Evolutionary conservation across 30 jellyfish, hydroid and myxozoan genomes (phyloP).

Genomic region (Aurelia coerulea): DNA sequence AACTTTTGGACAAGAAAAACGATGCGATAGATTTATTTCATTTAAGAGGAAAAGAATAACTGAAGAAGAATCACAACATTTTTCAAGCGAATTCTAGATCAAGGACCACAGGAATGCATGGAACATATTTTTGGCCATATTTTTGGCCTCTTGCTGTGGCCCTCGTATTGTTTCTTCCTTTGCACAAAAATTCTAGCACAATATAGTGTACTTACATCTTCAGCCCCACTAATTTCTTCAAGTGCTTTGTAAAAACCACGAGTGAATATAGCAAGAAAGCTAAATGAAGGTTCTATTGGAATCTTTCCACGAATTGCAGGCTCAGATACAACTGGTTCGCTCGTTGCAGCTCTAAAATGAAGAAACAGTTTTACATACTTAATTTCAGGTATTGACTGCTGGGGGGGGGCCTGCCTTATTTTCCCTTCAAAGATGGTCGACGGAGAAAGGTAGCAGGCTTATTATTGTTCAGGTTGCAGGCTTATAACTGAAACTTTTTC

Average conservation of each 20-base stretch:
- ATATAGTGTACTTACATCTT: slow-evolving; percentile 32
- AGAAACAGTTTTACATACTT: neutral
- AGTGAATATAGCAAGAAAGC: slow-evolving; percentile 79
- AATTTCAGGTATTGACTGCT: too few relatives aligned
- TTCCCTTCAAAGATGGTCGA: too few relatives aligned
- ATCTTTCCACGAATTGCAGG: slow-evolving; percentile 88
- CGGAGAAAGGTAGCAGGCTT: too few relatives aligned
- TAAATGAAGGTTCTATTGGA: slow-evolving; percentile 63
- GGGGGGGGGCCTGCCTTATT: too few relatives aligned
- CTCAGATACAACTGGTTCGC: slow-evolving; percentile 90
- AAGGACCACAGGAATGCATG: too few relatives aligned
- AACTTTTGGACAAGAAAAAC: too few relatives aligned
- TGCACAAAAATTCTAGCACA: neutral
- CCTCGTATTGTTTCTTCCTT: neutral
- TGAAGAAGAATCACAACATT: too few relatives aligned
- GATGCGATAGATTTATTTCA: too few relatives aligned
- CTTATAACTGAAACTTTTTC: neutral
- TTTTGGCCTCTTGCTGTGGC: too few relatives aligned
- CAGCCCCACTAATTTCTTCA: slow-evolving; percentile 78
- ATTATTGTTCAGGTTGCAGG: neutral
- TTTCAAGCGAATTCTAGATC: too few relatives aligned
- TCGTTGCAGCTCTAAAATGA: slow-evolving; percentile 68
- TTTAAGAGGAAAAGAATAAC: too few relatives aligned
- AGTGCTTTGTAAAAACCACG: slow-evolving; percentile 87
- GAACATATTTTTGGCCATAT: too few relatives aligned